These are phyloP conservation scores for Trypoxylon attenuatum DNA, from an alignment of 2,888 invertebrate species.

Conservation along the genomic window DNA sequence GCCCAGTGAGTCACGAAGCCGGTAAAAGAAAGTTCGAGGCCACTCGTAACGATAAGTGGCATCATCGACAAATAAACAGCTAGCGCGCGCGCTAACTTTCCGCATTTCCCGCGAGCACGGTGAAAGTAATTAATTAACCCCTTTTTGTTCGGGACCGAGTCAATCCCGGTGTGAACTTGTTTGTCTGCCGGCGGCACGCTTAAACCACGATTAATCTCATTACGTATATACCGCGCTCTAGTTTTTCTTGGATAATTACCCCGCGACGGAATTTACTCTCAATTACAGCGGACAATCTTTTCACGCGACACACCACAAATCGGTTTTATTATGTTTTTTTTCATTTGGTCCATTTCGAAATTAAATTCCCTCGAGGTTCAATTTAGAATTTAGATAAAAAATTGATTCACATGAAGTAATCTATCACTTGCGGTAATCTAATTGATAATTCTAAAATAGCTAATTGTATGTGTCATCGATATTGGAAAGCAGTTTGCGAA, in stretches of 20 bases:
- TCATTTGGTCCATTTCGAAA: too few relatives aligned
- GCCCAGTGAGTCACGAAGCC: too few relatives aligned
- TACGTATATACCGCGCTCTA: constrained; percentile 36
- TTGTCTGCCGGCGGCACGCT: constrained; percentile 28
- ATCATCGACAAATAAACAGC: constrained; percentile 23
- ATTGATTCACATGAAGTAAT: too few relatives aligned
- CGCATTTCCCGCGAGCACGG: constrained; percentile 1
- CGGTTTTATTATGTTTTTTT: too few relatives aligned
- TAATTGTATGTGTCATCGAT: not conserved
- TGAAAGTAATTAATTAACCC: constrained; percentile 53
- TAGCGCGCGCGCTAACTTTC: constrained; percentile 19
- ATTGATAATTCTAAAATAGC: too few relatives aligned
- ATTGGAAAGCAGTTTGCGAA: not conserved
- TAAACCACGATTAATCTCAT: constrained; percentile 46
- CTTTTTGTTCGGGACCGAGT: constrained; percentile 38
- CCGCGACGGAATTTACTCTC: not conserved
- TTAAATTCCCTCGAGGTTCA: too few relatives aligned
- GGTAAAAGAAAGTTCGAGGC: too few relatives aligned
- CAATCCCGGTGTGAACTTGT: constrained; percentile 33
- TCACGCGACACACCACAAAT: too few relatives aligned
- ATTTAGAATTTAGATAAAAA: too few relatives aligned
- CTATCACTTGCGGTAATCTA: too few relatives aligned
- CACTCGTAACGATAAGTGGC: constrained; percentile 11
- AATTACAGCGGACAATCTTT: too few relatives aligned
- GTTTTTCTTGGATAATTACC: constrained; percentile 13